Base-by-base conservation (phyloP, 2,888 invertebrate genomes). In the Esperia sulphurella region DNA sequence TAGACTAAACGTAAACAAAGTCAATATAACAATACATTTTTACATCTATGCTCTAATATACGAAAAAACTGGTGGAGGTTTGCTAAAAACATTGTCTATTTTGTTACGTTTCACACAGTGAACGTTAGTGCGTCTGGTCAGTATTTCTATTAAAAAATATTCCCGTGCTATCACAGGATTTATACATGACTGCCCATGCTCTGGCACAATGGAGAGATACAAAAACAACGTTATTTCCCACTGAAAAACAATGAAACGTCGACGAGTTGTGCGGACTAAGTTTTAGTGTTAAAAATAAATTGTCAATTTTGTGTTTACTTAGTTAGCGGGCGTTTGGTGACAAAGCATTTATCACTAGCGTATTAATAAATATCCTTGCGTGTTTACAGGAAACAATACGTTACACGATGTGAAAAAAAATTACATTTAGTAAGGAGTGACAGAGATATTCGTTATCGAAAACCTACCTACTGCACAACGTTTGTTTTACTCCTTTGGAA, bases 161-260 rank as follows among this genome's bases (percentile, higher is more conserved):
- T 79, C 72, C 71, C 56, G 57, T 71, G 65, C 68, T 81, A 83
- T 85, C 83, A 70, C 78, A 73, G 86, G 83, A 85, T 81, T 81
- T 71, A 79, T 78, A 83, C 85, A 78, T 77, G 73, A 76, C 73
- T 81, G 83, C 65, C 63, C 68, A 67, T 68, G 75, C 75, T 63
- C 74, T 66, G 69, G 67, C 73, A 79, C 79, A 83, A 79, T 83
- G 78, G 77, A 70, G 67, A 79, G 75, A 83, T 78, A 80, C 81
- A 84, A 49, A 81, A 78, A 39, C 75, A 76, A 62, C 63, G 71
- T 69, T 63, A 68, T 77, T 79, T 69, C 58, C 68, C 55, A 55
- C 58, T 60, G 65, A 68, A 72, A 71, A 68, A 62, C 57, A 55
- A 57, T 53, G 55, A 61, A 55, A 54, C 59, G 57, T 50, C 55